Evolutionary conservation across 2,797 vertebrate species (phyloP).

Genomic region (Masticophis lateralis): DNA sequence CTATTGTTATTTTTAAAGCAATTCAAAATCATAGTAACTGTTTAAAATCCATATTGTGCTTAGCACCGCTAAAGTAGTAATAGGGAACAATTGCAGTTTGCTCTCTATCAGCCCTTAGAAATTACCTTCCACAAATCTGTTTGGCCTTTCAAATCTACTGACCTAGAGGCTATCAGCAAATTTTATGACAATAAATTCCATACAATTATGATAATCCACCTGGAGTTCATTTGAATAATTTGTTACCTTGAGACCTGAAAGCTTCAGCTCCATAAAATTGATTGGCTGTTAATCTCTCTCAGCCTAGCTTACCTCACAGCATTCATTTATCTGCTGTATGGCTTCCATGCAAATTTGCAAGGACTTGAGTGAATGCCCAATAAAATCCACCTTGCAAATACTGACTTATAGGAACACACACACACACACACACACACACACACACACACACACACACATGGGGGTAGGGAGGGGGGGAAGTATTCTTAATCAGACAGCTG

Average conservation of each 20-base stretch:
- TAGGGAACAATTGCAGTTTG: neutral
- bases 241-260: neutral
- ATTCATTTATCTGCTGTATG: neutral
- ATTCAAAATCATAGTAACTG: neutral
- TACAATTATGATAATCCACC: neutral
- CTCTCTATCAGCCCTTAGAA: neutral
- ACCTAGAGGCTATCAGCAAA: neutral
- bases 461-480: rapidly evolving
- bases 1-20: neutral
- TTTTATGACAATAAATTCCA: neutral
- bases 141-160: neutral
- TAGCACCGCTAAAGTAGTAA: neutral
- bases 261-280: neutral
- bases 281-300: neutral
- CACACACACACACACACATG: too few species aligned
- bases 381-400: neutral
- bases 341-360: neutral
- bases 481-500: neutral
- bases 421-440: neutral
- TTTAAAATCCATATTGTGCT: neutral
- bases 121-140: neutral
- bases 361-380: neutral
- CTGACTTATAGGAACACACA: neutral
- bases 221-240: neutral
- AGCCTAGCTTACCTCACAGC: neutral